phyloP scores from a whole-genome alignment of 2,797 vertebrate genomes.

The Petrocephalus schoutedeni region DNA sequence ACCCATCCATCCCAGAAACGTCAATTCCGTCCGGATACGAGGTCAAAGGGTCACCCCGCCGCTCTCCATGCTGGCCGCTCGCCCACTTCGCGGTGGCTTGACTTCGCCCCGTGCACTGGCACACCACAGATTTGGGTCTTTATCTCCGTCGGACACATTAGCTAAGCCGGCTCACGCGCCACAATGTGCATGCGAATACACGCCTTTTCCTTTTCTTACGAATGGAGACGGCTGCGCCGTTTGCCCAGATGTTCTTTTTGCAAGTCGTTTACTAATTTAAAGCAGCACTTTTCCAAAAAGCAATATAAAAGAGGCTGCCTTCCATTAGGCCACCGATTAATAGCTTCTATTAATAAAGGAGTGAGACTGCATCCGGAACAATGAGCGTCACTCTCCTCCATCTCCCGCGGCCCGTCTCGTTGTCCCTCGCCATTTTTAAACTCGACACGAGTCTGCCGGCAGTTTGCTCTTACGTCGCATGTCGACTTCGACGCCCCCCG shows the following conservation, averaged over 20 bases:
- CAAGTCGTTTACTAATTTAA: neutral
- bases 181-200: neutral
- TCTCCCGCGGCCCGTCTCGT: constrained; percentile 50
- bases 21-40: constrained; percentile 48
- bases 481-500: neutral
- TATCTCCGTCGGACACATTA: neutral
- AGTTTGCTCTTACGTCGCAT: constrained; percentile 42
- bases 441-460: constrained; percentile 41
- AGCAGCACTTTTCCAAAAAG: neutral
- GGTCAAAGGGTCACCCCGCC: constrained; percentile 34
- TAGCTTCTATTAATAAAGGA: constrained; percentile 51
- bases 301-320: neutral
- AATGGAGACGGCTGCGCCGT: neutral
- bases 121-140: neutral
- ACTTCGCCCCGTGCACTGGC: constrained; percentile 37
- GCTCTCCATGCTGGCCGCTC: constrained; percentile 44
- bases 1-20: constrained; percentile 56
- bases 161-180: neutral
- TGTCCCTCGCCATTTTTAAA: constrained; percentile 59
- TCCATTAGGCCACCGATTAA: constrained; percentile 9
- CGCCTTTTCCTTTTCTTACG: neutral
- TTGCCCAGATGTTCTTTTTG: neutral
- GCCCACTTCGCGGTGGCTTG: constrained; percentile 47
- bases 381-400: constrained; percentile 34
- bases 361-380: constrained; percentile 41